Evolutionary conservation across 2,113 vertebrate species (phyloP), one percentile per base, ranked within the genome.

Genomic region (Monarcha castaneiventris): DNA sequence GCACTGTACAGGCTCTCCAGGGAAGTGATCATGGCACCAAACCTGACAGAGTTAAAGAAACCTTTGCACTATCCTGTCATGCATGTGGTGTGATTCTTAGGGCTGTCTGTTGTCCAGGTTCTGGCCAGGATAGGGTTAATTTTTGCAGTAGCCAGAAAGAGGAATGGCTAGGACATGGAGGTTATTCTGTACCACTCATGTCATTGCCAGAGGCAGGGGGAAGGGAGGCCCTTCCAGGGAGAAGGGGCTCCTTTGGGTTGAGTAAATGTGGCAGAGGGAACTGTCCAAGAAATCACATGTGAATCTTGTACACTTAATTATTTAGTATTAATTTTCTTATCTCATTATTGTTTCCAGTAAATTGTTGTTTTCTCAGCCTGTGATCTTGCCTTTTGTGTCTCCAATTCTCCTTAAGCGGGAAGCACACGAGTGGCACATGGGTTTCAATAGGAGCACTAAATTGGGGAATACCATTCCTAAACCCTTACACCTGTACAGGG

Each of bases 351-450:
- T 78, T 62, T 78, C n/a, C 33, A 54, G 4, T n/a, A 87, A 39
- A 29, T 16, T 19, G 3, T 20, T 69, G 8, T 87, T 69, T 69
- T 46, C 19, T 54, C 16, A 46, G 25, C 23, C 16, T 54, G 27
- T 69, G 29, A 29, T 54, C 29, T 30, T 61, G 4, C 23, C 5
- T 62, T 54, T 78, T 69, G 19, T 39, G 12, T 22, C 44, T 29
- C 13, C 4, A 78, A 0, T 62, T 62, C 41, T 39, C 20, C 7
- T 39, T 33, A 13, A n/a, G 8, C 2, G 3, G 3, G 23, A 37
- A 61, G 19, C 1, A 2, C 61, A 27, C 0, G 1, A 69, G 13
- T 13, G 16, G 16, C 19, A 16, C 27, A 13, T 13, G 15, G 19
- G 2, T 78, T 69, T 69, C 33, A 54, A 22, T 11, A 10, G 12